phyloP scores from a whole-genome alignment of 2,797 vertebrate genomes.

The Crenichthys baileyi region DNA sequence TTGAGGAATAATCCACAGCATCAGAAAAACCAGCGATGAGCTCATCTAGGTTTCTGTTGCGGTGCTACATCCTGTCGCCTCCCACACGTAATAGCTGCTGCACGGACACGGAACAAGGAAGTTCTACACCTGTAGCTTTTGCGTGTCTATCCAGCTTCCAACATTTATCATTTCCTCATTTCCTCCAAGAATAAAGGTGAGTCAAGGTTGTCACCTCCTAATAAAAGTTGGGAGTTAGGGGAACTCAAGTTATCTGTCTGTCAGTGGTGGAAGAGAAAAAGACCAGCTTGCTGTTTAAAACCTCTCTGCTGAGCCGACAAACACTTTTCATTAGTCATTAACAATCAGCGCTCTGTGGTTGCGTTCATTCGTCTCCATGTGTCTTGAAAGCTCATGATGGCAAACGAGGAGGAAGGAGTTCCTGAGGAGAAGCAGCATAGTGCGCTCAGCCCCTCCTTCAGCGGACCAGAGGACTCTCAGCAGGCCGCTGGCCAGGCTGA shows the following conservation, averaged over 20 bases:
- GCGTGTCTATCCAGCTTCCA: not conserved
- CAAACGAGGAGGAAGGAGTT: not conserved
- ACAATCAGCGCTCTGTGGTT: not conserved
- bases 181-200: not conserved
- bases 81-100: not conserved
- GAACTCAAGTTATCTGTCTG: not conserved
- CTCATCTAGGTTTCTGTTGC: too few species aligned
- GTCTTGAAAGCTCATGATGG: not conserved
- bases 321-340: not conserved
- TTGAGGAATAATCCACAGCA: too few species aligned
- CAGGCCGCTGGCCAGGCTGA: not conserved
- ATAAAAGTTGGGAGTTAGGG: not conserved
- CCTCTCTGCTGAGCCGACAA: not conserved
- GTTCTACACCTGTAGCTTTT: not conserved
- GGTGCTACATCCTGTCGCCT: not conserved
- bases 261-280: not conserved
- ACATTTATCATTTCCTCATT: not conserved
- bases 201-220: not conserved
- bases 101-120: constrained; percentile 12
- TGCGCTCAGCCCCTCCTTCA: not conserved
- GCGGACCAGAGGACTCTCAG: not conserved
- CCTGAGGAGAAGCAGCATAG: not conserved
- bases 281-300: not conserved
- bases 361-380: not conserved
- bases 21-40: not conserved